phyloP scores from a whole-genome alignment of 2,888 invertebrate species.

The Apamea crenata region DNA sequence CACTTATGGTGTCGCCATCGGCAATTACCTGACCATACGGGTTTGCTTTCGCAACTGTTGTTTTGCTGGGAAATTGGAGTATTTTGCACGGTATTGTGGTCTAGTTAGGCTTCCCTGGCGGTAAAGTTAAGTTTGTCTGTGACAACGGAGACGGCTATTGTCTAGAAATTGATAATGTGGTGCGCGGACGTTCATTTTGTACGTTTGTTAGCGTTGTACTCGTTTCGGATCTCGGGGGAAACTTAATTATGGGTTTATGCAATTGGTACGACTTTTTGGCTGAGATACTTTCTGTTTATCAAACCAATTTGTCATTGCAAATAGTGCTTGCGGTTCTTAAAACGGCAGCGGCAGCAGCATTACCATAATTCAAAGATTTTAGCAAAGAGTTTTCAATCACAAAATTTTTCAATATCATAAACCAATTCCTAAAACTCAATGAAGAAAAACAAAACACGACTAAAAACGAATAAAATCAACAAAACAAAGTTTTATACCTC shows the following conservation, averaged over 20 bases:
- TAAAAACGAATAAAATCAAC: conserved; percentile 46
- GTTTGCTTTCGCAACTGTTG: conserved; percentile 67
- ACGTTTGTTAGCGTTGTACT: conserved; percentile 69
- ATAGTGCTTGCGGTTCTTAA: neutral
- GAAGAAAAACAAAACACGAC: conserved; percentile 8
- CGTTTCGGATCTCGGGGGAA: conserved; percentile 78
- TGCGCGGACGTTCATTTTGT: conserved; percentile 76
- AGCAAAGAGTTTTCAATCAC: neutral
- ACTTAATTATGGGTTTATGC: conserved; percentile 74
- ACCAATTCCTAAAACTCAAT: conserved; percentile 9
- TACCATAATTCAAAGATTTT: neutral
- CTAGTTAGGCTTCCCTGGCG: conserved; percentile 47
- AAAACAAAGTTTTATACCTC: conserved; percentile 48
- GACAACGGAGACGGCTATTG: conserved; percentile 73
- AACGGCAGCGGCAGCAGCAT: neutral
- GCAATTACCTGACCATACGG: conserved; percentile 78
- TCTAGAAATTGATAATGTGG: conserved; percentile 83
- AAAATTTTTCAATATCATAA: neutral
- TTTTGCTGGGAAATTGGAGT: conserved; percentile 61
- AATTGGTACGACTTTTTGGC: conserved; percentile 54
- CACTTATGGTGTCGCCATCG: conserved; percentile 87
- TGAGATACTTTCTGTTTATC: conserved; percentile 48
- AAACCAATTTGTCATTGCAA: conserved; percentile 27
- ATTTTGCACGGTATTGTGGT: conserved; percentile 57
- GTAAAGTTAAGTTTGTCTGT: conserved; percentile 66